Base-by-base conservation (phyloP, 2,797 vertebrate genomes). In the Acrossocheilus wenchowensis region DNA sequence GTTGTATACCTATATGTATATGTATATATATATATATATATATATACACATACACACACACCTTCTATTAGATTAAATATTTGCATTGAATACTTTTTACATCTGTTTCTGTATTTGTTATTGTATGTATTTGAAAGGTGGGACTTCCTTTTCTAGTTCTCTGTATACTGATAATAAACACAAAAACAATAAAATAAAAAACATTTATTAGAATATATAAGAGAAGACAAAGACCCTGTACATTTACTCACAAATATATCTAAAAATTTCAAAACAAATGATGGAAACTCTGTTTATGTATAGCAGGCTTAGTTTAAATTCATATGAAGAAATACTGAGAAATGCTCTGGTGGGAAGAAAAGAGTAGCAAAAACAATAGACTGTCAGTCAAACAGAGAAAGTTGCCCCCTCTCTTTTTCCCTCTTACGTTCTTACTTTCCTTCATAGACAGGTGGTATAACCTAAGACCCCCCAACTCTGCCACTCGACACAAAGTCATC, bases 401-500 rank as follows among this genome's bases (percentile, higher is more conserved):
- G 43, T 48, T 50, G 62, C 45, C 9, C 77, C 74, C 26, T 79
- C 57, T 83, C 30, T 50, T 87, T 83, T 50, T 80, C 15, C 79
- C 54, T 83, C 6, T 64, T 26, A 39, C 15, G 3, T 69, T 68
- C n/a, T 75, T 66, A 9, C 39, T 71, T 62, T 80, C 57, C 82
- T 66, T 73, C 12, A 21, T 73, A 52, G 72, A 87, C 78, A 81
- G 78, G 84, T 86, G 84, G 78, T 82, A 11, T 86, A 11, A 74
- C 86, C 83, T 41, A 72, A 54, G 84, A 90, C 34, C 75, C 74
- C 57, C 91, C 90, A 93, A 92, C 93, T 93, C 92, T 82, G 91
- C 92, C 93, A 91, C 92, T 83, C 60, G 88, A 93, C 86, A 90
- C 93, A 92, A 75, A 91, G 92, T 94, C 94, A 94, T 95, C 93